Evolutionary conservation across 2,797 vertebrate genomes (phyloP).

Genomic region (Lagorchestes hirsutus): DNA sequence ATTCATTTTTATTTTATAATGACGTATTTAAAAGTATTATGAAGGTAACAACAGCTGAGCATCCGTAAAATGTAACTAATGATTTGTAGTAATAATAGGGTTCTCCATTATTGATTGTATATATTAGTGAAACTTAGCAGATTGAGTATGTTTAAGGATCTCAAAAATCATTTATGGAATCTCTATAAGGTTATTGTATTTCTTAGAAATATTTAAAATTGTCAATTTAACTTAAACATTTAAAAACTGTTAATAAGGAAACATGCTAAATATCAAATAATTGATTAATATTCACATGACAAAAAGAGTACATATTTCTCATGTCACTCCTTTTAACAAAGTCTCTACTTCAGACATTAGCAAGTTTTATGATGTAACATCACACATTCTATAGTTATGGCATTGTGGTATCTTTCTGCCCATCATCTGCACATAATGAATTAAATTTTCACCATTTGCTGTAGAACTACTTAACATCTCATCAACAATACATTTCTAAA

Average conservation of each 20-base stretch:
- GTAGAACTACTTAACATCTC: background rate
- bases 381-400: background rate
- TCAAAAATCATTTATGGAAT: background rate
- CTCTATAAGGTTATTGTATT: background rate
- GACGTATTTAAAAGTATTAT: background rate
- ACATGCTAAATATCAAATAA: background rate
- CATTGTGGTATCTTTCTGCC: background rate
- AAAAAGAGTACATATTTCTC: background rate
- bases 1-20: constrained; percentile 39
- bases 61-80: background rate
- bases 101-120: background rate
- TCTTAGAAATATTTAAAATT: background rate
- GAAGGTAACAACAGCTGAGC: constrained; percentile 34
- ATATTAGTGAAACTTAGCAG: background rate
- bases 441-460: background rate
- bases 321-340: background rate
- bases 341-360: background rate
- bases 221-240: background rate
- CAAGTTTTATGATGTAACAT: background rate
- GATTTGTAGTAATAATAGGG: background rate
- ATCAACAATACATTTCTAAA: background rate
- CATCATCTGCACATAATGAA: background rate
- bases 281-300: background rate
- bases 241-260: background rate
- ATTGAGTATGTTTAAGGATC: background rate